phyloP scores from a whole-genome alignment of 2,797 vertebrate species.

The Lophura swinhoii region DNA sequence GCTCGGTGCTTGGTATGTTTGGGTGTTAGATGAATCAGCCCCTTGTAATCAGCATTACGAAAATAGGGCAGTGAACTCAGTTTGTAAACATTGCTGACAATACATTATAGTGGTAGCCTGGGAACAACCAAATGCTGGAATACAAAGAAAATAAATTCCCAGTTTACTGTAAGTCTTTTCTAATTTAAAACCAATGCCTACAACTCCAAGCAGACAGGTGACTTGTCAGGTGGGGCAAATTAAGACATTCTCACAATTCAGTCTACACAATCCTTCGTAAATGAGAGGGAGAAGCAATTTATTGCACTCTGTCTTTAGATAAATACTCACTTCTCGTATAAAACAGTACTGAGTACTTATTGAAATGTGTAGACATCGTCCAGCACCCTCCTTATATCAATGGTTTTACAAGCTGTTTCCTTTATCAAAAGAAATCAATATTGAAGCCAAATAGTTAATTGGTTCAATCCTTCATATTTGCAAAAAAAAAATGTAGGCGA shows the following conservation, averaged over 20 bases:
- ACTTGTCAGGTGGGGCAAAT: neutral
- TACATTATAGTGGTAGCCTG: neutral
- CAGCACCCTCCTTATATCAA: neutral
- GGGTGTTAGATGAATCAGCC: neutral
- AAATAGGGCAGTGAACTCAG: neutral
- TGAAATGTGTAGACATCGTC: neutral
- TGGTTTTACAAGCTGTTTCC: slow-evolving; percentile 21
- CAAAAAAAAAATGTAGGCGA: neutral
- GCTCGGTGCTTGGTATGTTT: neutral
- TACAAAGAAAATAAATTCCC: neutral
- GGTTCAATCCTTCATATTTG: slow-evolving; percentile 25
- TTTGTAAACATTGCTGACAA: neutral
- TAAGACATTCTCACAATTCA: neutral
- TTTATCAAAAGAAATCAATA: neutral
- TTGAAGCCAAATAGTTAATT: neutral
- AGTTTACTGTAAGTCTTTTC: neutral
- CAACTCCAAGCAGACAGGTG: neutral
- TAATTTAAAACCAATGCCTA: neutral
- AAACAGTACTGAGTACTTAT: neutral
- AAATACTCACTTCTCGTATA: neutral
- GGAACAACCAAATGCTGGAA: neutral
- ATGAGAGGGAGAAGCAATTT: neutral
- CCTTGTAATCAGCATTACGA: neutral
- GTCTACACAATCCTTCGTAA: neutral
- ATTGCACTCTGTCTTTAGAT: slow-evolving; percentile 2